Conservation (phyloP, 1,140 invertebrate species). For the Cydia strobilella region DNA sequence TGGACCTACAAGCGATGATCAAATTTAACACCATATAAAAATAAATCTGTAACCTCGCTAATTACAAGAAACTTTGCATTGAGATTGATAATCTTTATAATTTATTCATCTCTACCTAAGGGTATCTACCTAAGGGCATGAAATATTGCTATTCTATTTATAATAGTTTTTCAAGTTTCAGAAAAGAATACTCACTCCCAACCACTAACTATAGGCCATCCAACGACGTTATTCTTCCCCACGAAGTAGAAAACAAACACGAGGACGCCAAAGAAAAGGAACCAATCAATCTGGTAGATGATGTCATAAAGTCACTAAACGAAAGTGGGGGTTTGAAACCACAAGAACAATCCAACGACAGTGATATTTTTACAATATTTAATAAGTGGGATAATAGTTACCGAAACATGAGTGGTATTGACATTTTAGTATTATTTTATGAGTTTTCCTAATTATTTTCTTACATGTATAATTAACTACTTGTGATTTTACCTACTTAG, state of each 20-base stretch:
- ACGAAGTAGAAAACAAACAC: background rate
- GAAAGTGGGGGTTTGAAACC: background rate
- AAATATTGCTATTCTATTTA: too few relatives aligned
- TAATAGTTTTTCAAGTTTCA: background rate
- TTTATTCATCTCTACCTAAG: too few relatives aligned
- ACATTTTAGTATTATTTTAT: too few relatives aligned
- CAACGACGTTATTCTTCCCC: background rate
- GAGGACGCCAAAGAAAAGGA: background rate
- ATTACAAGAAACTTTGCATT: too few relatives aligned
- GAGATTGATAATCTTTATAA: too few relatives aligned
- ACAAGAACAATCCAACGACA: background rate
- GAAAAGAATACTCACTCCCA: background rate
- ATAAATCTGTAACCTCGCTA: too few relatives aligned
- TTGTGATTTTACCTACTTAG: too few relatives aligned
- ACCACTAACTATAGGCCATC: background rate
- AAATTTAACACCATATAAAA: too few relatives aligned
- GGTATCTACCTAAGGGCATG: too few relatives aligned
- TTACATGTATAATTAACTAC: too few relatives aligned
- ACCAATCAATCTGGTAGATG: background rate
- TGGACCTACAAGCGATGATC: too few relatives aligned
- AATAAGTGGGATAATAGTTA: conserved; percentile 29
- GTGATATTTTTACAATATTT: background rate
- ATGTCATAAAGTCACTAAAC: conserved; percentile 11
- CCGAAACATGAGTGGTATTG: conserved; percentile 42
- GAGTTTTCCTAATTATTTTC: too few relatives aligned